Conservation (phyloP, 2,888 invertebrate genomes). For the Gari tellinella region DNA sequence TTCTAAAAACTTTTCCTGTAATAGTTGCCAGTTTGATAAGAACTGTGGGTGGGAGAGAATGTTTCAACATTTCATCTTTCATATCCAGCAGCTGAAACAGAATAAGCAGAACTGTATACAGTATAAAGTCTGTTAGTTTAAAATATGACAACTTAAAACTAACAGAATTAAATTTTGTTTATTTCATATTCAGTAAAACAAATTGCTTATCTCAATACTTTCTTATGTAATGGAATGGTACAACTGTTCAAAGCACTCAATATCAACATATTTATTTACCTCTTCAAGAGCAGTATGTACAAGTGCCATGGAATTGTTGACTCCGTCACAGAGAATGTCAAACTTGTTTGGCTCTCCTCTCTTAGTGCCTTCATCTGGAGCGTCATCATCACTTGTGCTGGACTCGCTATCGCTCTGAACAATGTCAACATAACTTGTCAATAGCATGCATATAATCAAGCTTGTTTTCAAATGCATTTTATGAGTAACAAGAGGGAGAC, state of each 20-base stretch:
- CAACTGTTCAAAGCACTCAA: too few species aligned
- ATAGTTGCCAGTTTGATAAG: slow-evolving; percentile 79
- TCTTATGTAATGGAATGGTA: too few species aligned
- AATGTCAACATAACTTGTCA: too few species aligned
- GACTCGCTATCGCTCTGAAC: slow-evolving; percentile 57
- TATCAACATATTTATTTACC: slow-evolving; percentile 55
- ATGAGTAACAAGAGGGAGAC: too few species aligned
- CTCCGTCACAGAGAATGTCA: slow-evolving; percentile 83
- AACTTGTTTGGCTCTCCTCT: slow-evolving; percentile 82
- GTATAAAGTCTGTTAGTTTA: too few species aligned
- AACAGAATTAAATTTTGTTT: too few species aligned
- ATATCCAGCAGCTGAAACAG: slow-evolving; percentile 77
- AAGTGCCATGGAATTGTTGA: slow-evolving; percentile 78
- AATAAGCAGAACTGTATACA: too few species aligned
- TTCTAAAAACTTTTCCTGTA: slow-evolving; percentile 81
- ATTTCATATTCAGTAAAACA: too few species aligned
- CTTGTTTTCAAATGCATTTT: too few species aligned
- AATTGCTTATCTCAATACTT: too few species aligned
- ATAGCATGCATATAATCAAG: too few species aligned
- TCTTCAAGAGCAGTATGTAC: slow-evolving; percentile 81
- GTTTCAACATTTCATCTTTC: slow-evolving; percentile 83
- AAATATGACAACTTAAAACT: too few species aligned
- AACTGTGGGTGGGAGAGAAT: slow-evolving; percentile 81
- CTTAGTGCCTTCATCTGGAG: slow-evolving; percentile 67
- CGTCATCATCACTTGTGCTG: slow-evolving; percentile 62